Base-by-base conservation (phyloP, 2,797 vertebrate species). In the Spinus pinus region DNA sequence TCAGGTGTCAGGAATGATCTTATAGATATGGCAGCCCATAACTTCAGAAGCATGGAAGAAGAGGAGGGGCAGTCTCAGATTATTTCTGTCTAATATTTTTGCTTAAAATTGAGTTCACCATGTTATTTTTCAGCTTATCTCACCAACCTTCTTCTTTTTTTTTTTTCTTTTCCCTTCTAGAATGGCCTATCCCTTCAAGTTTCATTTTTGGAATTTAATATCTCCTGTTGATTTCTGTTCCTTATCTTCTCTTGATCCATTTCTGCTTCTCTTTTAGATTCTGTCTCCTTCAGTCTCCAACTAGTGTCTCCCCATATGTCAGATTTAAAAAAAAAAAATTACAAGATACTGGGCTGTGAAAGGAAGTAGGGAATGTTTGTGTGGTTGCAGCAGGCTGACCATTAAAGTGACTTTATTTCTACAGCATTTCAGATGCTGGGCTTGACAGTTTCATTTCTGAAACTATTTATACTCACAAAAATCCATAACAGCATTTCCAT, bases 401-500 rank as follows among this genome's bases (percentile, higher is more conserved):
- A 87, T 94, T 97, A 97, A 96, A 95, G 83, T 83, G 72, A 79
- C 93, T 97, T 94, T 94, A 94, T 92, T 93, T 93, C 90, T 96
- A 95, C 81, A 83, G 81, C 87, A 64, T 96, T 89, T 94, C 92
- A 79, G 88, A 96, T 91, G 90, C 95, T 83, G 83, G 87, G 71
- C 90, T 97, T 97, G 93, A 93, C 96, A 96, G 92, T 96, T 94
- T 97, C 92, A 95, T 98, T 98, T 96, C 44, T 10, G 20, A 97
- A 97, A 97, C 95, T 97, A 97, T 98, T 98, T 96, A 96, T 98
- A 95, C 92, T 96, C 96, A 93, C 93, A 91, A 81, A 97, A 97
- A 95, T 95, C 95, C 81, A 18, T 97, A 97, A 97, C 93, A 96
- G 94, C 90, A 85, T 96, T 98, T 97, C 95, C 93, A 97, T 98